These are phyloP conservation scores for Chouioia cunea DNA, from an alignment of 2,888 invertebrate species.

Conservation along the genomic window DNA sequence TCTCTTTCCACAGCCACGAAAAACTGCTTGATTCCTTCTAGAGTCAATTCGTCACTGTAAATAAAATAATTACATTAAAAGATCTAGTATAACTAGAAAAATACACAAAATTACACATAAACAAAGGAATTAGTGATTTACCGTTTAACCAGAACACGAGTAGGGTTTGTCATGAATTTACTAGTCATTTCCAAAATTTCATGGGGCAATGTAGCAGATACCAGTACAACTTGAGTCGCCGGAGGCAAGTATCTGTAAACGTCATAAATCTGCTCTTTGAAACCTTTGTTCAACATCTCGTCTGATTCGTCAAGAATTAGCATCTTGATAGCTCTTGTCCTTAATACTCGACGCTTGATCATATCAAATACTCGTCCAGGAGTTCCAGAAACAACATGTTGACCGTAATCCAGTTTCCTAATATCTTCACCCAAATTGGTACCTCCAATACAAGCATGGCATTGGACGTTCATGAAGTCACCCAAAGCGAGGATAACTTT, in stretches of 20 bases:
- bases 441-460: constrained; percentile 99
- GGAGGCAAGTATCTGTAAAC: constrained; percentile 98
- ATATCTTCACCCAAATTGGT: constrained; percentile 99
- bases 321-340: constrained; percentile 96
- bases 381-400: constrained; percentile 98
- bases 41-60: constrained; percentile 94
- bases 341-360: constrained; percentile 87
- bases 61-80: constrained; percentile 18
- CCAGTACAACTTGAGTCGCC: constrained; percentile 94
- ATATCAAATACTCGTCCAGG: constrained; percentile 99
- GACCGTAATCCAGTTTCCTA: constrained; percentile 97
- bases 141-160: constrained; percentile 99
- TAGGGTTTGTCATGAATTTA: constrained; percentile 99
- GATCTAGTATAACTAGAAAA: neutral
- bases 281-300: constrained; percentile 99
- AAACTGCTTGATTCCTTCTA: constrained; percentile 99
- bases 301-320: constrained; percentile 98
- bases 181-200: constrained; percentile 99
- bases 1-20: constrained; percentile 99
- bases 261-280: constrained; percentile 99
- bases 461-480: constrained; percentile 99
- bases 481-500: constrained; percentile 94
- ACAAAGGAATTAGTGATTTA: constrained; percentile 64
- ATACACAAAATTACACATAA: neutral
- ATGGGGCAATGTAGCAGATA: constrained; percentile 98